Evolutionary conservation across 2,113 vertebrate species (phyloP).

Genomic region (Ancistrus triradiatus): DNA sequence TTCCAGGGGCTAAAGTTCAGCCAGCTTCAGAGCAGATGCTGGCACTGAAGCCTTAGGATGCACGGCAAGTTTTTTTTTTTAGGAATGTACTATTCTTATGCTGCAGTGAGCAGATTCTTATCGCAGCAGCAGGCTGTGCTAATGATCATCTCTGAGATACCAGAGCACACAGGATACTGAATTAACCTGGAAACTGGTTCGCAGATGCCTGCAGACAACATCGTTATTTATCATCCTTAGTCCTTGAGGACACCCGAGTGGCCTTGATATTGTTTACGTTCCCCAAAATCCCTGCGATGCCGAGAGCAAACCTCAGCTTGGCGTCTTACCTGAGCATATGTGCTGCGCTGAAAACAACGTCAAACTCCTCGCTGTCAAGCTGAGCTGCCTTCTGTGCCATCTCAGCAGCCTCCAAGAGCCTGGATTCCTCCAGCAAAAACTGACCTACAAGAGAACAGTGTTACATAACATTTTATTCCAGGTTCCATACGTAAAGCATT

Average conservation of each 20-base stretch:
- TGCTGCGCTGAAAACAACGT: conserved; percentile 96
- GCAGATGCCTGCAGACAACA: not conserved
- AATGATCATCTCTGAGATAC: not conserved
- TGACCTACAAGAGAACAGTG: conserved; percentile 73
- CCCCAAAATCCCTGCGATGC: not conserved
- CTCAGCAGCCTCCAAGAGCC: conserved; percentile 89
- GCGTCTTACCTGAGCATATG: conserved; percentile 92
- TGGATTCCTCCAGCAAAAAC: conserved; percentile 93
- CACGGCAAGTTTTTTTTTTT: not conserved
- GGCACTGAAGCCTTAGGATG: too few species aligned
- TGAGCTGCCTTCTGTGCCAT: conserved; percentile 97
- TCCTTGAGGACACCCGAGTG: not conserved
- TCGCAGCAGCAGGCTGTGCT: not conserved
- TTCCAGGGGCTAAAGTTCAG: too few species aligned
- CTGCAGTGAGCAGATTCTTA: not conserved
- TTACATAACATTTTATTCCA: not conserved
- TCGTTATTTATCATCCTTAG: not conserved
- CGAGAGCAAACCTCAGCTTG: not conserved
- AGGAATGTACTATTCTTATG: not conserved
- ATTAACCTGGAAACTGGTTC: not conserved
- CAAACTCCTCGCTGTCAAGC: conserved; percentile 88
- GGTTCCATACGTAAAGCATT: too few species aligned
- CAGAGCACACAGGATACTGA: not conserved
- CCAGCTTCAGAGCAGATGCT: too few species aligned
- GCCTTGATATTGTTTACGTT: not conserved